These are phyloP conservation scores for Microtus ochrogaster DNA, from an alignment of 2,113 vertebrate genomes.

Conservation along the genomic window DNA sequence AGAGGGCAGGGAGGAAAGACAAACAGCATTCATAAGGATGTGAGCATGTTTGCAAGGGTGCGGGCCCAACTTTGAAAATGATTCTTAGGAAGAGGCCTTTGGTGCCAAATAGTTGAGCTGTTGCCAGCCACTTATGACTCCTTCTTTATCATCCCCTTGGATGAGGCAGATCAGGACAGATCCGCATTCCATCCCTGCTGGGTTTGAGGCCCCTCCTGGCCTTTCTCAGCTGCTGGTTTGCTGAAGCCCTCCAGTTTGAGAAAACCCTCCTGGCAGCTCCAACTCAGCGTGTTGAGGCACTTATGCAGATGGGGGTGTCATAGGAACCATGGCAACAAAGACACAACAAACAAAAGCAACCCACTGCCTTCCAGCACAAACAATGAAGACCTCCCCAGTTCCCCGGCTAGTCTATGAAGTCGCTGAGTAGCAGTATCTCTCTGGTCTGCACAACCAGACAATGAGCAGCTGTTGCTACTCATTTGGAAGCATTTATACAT, in stretches of 20 bases:
- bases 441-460: constrained; percentile 50
- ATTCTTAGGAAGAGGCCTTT: constrained; percentile 56
- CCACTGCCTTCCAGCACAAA: constrained; percentile 55
- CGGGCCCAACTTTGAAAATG: constrained; percentile 45
- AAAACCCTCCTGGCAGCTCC: constrained; percentile 64
- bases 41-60: neutral
- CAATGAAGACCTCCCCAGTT: constrained; percentile 54
- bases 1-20: neutral
- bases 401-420: constrained; percentile 65
- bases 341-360: constrained; percentile 81
- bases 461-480: constrained; percentile 69
- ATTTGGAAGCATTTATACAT: constrained; percentile 38
- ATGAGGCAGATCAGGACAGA: constrained; percentile 78
- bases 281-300: constrained; percentile 13
- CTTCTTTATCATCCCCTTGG: constrained; percentile 72
- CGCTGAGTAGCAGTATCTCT: constrained; percentile 30
- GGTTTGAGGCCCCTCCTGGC: constrained; percentile 55
- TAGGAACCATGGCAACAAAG: constrained; percentile 74
- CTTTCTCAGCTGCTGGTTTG: constrained; percentile 66
- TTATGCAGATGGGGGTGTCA: constrained; percentile 69
- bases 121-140: constrained; percentile 73
- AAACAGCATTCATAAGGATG: neutral
- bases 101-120: constrained; percentile 73
- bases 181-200: constrained; percentile 71
- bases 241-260: constrained; percentile 66